These are phyloP conservation scores for Pachyseris speciosa DNA, from an alignment of 64 coral and sea anemone genomes.

Conservation along the genomic window DNA sequence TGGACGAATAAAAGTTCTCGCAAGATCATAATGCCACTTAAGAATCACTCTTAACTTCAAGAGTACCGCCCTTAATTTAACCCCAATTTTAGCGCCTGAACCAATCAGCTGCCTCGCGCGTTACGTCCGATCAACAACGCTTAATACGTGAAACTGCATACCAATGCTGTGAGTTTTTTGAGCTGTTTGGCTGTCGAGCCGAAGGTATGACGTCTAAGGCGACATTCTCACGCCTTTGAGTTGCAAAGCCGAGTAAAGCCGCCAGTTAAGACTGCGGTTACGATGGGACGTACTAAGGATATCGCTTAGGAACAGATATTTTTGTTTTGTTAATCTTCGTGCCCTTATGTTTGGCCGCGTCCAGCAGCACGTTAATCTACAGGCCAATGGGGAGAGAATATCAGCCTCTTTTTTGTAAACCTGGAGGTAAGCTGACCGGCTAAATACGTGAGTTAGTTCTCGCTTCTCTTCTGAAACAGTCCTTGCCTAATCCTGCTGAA, in stretches of 20 bases:
- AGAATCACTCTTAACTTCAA: no score
- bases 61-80: no score
- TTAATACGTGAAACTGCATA: no score
- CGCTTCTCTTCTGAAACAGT: background rate
- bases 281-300: background rate
- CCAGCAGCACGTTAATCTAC: background rate
- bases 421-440: background rate
- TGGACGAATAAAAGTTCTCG: no score
- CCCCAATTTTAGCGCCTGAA: no score
- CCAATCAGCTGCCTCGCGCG: no score
- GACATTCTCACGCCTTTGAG: slow-evolving; percentile 36
- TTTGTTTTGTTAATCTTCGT: background rate
- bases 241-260: background rate
- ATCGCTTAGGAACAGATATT: background rate
- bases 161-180: no score
- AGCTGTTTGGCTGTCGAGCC: background rate
- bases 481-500: no score
- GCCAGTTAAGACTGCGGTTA: background rate
- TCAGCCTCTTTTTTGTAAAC: background rate
- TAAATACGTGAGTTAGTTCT: background rate
- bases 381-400: slow-evolving; percentile 7
- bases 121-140: no score
- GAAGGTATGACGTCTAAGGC: background rate
- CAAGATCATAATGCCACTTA: no score
- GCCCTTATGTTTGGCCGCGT: background rate